These are phyloP conservation scores for Lithophane socia DNA, from an alignment of 2,888 invertebrate species.

Conservation along the genomic window DNA sequence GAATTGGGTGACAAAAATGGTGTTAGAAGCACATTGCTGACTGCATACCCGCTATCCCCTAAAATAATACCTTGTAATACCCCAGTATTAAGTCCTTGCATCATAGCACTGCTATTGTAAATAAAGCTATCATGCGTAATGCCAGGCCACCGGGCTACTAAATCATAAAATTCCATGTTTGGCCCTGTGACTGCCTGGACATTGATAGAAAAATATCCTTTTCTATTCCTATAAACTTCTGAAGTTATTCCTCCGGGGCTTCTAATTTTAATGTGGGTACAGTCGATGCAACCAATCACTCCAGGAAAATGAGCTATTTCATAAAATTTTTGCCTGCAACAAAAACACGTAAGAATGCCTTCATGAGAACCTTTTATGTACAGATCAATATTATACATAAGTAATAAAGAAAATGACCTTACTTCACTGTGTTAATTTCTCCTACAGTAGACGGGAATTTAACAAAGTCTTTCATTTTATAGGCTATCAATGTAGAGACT, in stretches of 20 bases:
- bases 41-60: constrained; percentile 55
- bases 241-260: constrained; percentile 58
- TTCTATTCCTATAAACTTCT: constrained; percentile 60
- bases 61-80: constrained; percentile 22
- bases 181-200: constrained; percentile 64
- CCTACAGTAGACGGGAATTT: constrained; percentile 45
- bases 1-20: constrained; percentile 27
- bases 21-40: constrained; percentile 45
- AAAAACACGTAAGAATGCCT: neutral
- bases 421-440: constrained; percentile 31
- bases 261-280: constrained; percentile 65
- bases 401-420: constrained; percentile 8
- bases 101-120: constrained; percentile 37
- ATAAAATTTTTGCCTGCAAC: constrained; percentile 41
- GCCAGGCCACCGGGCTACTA: constrained; percentile 64
- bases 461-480: constrained; percentile 37
- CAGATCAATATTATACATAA: neutral
- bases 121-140: constrained; percentile 57
- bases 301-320: constrained; percentile 52
- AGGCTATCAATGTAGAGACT: no score
- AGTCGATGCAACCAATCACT: constrained; percentile 59
- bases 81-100: constrained; percentile 34
- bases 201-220: constrained; percentile 63
- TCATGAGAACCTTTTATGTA: neutral
- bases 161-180: constrained; percentile 61